Evolutionary conservation across 1,140 invertebrate species (phyloP).

Genomic region (Lepidurus couesii): DNA sequence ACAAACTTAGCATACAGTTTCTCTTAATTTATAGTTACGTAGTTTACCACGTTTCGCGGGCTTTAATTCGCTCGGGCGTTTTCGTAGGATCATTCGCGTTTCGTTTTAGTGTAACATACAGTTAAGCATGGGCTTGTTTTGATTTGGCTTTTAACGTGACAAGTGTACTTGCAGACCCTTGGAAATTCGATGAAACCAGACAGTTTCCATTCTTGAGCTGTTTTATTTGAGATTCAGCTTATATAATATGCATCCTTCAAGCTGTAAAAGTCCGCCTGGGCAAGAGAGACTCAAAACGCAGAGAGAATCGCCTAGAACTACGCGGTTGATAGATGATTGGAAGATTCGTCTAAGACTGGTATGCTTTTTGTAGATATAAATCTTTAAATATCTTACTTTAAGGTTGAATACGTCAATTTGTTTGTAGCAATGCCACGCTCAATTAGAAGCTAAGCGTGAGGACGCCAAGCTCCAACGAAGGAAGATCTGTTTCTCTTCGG

Average conservation of each 20-base stretch:
- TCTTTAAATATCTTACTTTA: neutral
- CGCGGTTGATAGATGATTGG: neutral
- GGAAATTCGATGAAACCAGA: no score
- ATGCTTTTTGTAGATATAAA: neutral
- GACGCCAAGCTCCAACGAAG: neutral
- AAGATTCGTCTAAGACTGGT: neutral
- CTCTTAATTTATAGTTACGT: no score
- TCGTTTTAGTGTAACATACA: no score
- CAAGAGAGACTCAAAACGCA: neutral
- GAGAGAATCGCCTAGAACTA: neutral
- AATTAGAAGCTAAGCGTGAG: neutral
- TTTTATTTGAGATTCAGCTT: neutral
- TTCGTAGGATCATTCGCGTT: no score
- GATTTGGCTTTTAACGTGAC: no score
- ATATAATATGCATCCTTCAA: neutral
- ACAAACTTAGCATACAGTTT: no score
- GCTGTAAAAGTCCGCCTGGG: neutral
- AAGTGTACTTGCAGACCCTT: no score
- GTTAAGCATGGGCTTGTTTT: no score
- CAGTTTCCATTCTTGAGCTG: no score
- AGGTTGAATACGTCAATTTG: neutral
- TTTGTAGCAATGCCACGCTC: conserved; percentile 2
- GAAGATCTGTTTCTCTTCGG: neutral
- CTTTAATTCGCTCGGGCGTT: no score
- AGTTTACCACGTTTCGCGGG: no score